phyloP scores from a whole-genome alignment of 2,113 vertebrate genomes.

The Nothoprocta perdicaria region DNA sequence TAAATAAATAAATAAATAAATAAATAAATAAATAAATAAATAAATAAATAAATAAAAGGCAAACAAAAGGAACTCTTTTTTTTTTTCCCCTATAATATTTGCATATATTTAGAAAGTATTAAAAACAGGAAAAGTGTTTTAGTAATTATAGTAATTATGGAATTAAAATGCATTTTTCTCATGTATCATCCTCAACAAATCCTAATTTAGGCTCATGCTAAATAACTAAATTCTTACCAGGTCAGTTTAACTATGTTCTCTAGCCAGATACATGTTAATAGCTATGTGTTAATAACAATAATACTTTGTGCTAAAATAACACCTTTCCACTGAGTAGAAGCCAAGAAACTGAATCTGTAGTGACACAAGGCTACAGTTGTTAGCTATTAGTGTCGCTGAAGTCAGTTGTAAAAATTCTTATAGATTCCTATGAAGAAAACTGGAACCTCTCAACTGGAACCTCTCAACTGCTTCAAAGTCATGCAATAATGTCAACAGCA shows the following conservation, averaged over 20 bases:
- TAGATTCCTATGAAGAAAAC: background rate
- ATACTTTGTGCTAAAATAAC: background rate
- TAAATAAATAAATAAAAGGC: rapidly evolving
- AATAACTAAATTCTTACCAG: background rate
- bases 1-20: too few species aligned
- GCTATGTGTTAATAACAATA: background rate
- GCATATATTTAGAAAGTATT: slow-evolving; percentile 16
- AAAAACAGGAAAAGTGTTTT: slow-evolving; percentile 35
- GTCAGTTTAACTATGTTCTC: background rate
- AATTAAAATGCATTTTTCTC: background rate
- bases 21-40: background rate
- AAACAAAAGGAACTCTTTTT: background rate
- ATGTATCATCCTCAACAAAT: background rate
- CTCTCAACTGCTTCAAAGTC: background rate
- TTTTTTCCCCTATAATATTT: background rate
- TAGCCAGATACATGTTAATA: background rate
- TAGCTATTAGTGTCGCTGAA: background rate
- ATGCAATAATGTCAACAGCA: background rate
- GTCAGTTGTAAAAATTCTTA: background rate
- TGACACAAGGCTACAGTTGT: background rate
- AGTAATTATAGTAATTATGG: background rate
- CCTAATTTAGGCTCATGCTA: background rate
- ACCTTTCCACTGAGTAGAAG: background rate
- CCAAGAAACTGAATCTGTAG: background rate
- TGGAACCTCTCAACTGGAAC: background rate